Conservation (phyloP, 2,797 vertebrate species). For the Sebastes iracundus region DNA sequence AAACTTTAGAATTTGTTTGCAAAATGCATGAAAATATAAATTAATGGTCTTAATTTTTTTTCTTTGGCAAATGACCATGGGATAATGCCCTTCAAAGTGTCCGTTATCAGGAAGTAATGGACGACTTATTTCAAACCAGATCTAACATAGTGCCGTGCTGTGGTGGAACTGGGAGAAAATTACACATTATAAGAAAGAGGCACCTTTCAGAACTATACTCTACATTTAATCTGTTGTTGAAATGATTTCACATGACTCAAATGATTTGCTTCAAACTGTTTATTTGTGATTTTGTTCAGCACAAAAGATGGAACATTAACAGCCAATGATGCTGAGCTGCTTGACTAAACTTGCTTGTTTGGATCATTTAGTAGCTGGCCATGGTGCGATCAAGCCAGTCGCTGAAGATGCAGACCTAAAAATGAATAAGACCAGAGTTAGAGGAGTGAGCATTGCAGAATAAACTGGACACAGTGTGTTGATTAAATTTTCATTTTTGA, state of each 20-base stretch:
- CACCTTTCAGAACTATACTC: neutral
- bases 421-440: neutral
- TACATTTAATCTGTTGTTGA: too few species aligned
- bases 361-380: conserved; percentile 42
- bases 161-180: neutral
- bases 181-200: neutral
- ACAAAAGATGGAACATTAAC: conserved; percentile 24
- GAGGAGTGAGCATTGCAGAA: neutral
- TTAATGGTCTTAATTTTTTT: too few species aligned
- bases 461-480: neutral
- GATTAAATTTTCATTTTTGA: neutral
- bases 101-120: too few species aligned
- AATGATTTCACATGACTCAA: neutral
- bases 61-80: too few species aligned
- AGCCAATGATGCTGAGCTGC: conserved; percentile 9
- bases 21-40: too few species aligned
- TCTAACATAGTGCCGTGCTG: neutral
- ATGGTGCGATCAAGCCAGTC: conserved; percentile 61
- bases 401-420: conserved; percentile 63
- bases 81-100: too few species aligned
- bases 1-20: too few species aligned
- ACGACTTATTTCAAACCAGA: neutral
- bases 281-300: conserved; percentile 30
- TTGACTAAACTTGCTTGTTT: conserved; percentile 10
- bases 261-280: neutral